Conservation (phyloP, 2,888 invertebrate genomes). For the Epinotia bilunana region DNA sequence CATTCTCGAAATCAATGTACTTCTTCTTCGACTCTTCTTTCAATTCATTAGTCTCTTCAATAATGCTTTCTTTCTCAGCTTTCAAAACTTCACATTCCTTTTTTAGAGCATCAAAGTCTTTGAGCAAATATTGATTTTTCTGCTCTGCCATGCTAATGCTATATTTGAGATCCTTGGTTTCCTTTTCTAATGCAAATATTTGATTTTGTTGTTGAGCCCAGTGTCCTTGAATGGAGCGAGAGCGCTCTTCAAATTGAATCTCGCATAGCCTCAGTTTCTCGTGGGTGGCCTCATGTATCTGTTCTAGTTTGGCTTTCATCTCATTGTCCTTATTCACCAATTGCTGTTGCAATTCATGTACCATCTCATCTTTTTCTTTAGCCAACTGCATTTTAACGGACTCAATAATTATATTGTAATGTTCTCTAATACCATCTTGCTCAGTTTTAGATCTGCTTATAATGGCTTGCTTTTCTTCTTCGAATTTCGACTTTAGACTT, state of each 20-base stretch:
- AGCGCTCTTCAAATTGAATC: constrained; percentile 79
- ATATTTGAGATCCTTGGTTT: constrained; percentile 69
- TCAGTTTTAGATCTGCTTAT: constrained; percentile 69
- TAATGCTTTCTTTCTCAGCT: constrained; percentile 60
- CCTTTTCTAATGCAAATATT: constrained; percentile 66
- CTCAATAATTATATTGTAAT: constrained; percentile 68
- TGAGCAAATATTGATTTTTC: constrained; percentile 62
- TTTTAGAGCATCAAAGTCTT: constrained; percentile 65
- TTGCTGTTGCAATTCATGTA: constrained; percentile 68
- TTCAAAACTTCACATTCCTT: constrained; percentile 64
- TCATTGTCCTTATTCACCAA: constrained; percentile 68
- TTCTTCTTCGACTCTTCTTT: constrained; percentile 72
- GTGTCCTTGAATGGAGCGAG: constrained; percentile 69
- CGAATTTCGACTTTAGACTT: constrained; percentile 73
- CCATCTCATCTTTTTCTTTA: constrained; percentile 70
- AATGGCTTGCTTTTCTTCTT: constrained; percentile 76
- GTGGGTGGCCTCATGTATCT: constrained; percentile 75
- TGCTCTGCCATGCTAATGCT: constrained; percentile 64
- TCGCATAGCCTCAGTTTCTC: constrained; percentile 78
- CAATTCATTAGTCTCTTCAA: constrained; percentile 63
- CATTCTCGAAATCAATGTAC: constrained; percentile 73
- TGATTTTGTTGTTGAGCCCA: constrained; percentile 69
- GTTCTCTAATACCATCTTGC: constrained; percentile 69
- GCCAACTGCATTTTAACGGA: constrained; percentile 66
- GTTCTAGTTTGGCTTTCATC: constrained; percentile 78